phyloP scores from a whole-genome alignment of 2,888 invertebrate genomes.

The Cataglyphis livida region DNA sequence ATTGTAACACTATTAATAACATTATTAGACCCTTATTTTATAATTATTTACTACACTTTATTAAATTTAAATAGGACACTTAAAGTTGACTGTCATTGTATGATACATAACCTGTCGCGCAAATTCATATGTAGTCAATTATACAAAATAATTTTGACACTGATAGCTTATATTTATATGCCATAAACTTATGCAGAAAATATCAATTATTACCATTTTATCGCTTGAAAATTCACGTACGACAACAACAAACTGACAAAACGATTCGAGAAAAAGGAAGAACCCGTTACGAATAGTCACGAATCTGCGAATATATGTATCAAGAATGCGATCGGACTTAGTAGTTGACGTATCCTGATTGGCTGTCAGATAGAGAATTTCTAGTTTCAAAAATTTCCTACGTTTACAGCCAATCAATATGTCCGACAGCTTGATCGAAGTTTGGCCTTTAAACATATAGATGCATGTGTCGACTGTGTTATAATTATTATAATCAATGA shows the following conservation, averaged over 20 bases:
- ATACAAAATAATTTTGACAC: background rate
- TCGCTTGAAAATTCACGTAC: background rate
- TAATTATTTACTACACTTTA: no score
- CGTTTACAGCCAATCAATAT: background rate
- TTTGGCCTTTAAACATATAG: background rate
- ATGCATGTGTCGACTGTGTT: background rate
- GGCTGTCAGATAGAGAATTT: background rate
- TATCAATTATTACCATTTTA: constrained; percentile 35
- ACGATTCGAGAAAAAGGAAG: background rate
- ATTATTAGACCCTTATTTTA: no score
- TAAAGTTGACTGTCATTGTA: constrained; percentile 26
- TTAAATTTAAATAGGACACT: background rate
- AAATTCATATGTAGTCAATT: background rate
- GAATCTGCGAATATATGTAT: background rate
- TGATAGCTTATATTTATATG: background rate
- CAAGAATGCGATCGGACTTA: background rate
- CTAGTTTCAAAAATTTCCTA: background rate
- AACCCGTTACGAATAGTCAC: background rate
- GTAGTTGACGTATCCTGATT: background rate
- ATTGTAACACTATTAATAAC: background rate
- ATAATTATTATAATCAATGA: background rate
- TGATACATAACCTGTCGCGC: constrained; percentile 22
- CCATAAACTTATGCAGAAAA: background rate
- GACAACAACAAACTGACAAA: background rate
- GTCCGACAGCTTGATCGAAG: background rate